Evolutionary conservation across 2,113 vertebrate species (phyloP).

Genomic region (Pholis gunnellus): DNA sequence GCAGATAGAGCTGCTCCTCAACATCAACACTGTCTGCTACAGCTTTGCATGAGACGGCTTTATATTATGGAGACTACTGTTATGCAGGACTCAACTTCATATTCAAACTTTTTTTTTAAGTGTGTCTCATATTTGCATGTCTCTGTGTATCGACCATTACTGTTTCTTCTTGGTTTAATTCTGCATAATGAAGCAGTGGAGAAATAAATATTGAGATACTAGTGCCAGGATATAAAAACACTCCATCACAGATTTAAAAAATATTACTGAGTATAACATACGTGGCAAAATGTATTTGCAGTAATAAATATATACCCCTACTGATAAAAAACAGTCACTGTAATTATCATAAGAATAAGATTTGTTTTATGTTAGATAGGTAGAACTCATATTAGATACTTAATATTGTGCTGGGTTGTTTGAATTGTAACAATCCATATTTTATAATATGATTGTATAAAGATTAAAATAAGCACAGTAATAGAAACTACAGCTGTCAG

Average conservation of each 20-base stretch:
- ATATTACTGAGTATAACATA: not conserved
- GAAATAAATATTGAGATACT: not conserved
- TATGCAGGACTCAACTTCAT: not conserved
- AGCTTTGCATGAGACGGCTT: not conserved
- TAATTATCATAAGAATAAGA: not conserved
- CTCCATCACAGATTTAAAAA: not conserved
- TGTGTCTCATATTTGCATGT: not conserved
- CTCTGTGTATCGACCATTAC: not conserved
- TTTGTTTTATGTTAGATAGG: not conserved
- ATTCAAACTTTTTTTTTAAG: not conserved
- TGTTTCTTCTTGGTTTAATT: not conserved
- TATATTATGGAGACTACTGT: not conserved
- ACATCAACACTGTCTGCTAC: not conserved
- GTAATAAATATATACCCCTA: not conserved
- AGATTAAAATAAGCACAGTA: not conserved
- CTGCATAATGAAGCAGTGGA: not conserved
- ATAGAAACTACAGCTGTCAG: not conserved
- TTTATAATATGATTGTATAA: not conserved
- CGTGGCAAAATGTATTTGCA: not conserved
- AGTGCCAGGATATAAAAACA: not conserved
- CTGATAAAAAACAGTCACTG: not conserved
- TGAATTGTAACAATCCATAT: not conserved
- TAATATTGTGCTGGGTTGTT: not conserved
- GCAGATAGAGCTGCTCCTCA: slow-evolving; percentile 19
- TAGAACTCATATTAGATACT: not conserved